Evolutionary conservation across 1,140 invertebrate species (phyloP).

Genomic region (Sitophilus oryzae): DNA sequence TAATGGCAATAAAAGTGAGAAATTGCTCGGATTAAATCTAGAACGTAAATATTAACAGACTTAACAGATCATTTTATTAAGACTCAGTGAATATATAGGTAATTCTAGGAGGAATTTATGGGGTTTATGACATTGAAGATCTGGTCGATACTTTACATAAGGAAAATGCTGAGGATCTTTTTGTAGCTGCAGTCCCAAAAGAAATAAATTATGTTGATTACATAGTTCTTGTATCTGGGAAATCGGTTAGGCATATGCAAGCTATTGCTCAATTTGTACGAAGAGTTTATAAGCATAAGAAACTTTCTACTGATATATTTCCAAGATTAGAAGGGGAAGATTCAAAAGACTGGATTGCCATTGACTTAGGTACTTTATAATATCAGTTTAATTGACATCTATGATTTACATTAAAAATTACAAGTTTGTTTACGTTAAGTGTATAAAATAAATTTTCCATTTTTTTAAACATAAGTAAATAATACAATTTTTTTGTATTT

Average conservation of each 20-base stretch:
- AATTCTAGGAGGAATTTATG: constrained; percentile 28
- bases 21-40: constrained; percentile 22
- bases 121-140: constrained; percentile 61
- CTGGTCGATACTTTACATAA: constrained; percentile 67
- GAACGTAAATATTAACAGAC: constrained; percentile 19
- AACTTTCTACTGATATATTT: constrained; percentile 55
- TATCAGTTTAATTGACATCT: constrained; percentile 16
- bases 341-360: constrained; percentile 75
- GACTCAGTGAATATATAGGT: constrained; percentile 2
- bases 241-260: constrained; percentile 44
- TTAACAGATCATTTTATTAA: constrained; percentile 4
- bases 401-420: not conserved
- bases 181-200: constrained; percentile 69
- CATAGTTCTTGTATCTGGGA: constrained; percentile 36
- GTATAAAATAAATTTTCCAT: too few relatives aligned
- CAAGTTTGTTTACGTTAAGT: too few relatives aligned
- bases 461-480: not conserved
- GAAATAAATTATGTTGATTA: constrained; percentile 60
- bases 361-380: constrained; percentile 71
- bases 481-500: constrained; percentile 33
- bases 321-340: constrained; percentile 72
- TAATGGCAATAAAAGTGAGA: not conserved
- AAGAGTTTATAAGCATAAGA: constrained; percentile 74
- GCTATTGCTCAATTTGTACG: constrained; percentile 72
- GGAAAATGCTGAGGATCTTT: constrained; percentile 76